phyloP scores from a whole-genome alignment of 2,113 vertebrate species.

The Microtus ochrogaster region DNA sequence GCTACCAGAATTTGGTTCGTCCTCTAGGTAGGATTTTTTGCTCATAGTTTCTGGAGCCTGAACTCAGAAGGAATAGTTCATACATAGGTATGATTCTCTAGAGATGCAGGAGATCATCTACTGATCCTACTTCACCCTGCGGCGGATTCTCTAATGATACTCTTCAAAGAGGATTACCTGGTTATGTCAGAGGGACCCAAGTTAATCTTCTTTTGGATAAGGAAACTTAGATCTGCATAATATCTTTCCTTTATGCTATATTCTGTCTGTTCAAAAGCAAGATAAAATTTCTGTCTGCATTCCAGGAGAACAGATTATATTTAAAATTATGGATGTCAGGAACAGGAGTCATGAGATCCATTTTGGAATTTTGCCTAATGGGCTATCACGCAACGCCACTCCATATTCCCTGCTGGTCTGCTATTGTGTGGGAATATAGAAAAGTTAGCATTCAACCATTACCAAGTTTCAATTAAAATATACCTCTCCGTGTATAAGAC shows the following conservation, averaged over 20 bases:
- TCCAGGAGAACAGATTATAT: not conserved
- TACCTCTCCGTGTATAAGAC: not conserved
- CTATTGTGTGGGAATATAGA: not conserved
- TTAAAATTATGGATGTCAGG: not conserved
- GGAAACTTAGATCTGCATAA: not conserved
- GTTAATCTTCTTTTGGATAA: not conserved
- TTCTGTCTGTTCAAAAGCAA: not conserved
- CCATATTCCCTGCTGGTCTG: no score
- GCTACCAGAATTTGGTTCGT: not conserved
- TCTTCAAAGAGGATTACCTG: not conserved
- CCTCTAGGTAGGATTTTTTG: not conserved
- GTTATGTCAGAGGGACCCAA: not conserved
- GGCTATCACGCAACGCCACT: not conserved
- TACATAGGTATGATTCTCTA: not conserved
- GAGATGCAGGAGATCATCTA: not conserved
- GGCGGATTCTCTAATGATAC: not conserved
- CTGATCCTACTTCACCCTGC: not conserved
- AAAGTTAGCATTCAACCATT: not conserved
- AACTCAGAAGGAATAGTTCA: not conserved
- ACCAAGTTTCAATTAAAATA: not conserved
- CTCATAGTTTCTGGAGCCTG: not conserved
- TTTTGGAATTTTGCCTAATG: not conserved
- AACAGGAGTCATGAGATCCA: not conserved
- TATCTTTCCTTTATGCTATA: not conserved
- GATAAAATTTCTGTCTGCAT: not conserved